These are phyloP conservation scores for Alligator mississippiensis DNA, from an alignment of 2,113 vertebrate genomes.

Conservation along the genomic window DNA sequence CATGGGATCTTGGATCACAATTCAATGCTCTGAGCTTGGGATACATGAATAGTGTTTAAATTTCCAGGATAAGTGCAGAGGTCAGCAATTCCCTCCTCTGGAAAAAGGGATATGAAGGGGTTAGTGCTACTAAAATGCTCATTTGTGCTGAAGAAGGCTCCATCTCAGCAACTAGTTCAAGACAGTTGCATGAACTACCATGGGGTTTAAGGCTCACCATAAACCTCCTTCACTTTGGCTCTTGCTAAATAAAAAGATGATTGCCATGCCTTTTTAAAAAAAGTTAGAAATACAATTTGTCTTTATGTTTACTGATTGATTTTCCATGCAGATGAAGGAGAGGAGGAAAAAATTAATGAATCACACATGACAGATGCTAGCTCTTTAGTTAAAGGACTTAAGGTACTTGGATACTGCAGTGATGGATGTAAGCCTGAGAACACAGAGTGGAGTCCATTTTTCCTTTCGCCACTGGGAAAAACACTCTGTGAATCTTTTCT, in stretches of 20 bases:
- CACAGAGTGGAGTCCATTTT: background rate
- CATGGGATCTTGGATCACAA: no score
- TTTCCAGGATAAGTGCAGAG: no score
- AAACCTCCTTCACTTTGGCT: background rate
- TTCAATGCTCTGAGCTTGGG: no score
- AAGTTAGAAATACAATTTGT: background rate
- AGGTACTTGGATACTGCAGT: background rate
- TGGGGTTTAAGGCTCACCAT: background rate
- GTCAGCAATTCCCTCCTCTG: no score
- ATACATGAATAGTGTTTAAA: no score
- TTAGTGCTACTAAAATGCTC: background rate
- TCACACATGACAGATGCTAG: background rate
- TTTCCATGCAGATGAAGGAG: background rate
- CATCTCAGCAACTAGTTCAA: background rate
- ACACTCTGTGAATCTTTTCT: accelerated
- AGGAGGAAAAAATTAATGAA: background rate
- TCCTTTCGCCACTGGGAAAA: background rate
- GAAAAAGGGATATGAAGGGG: no score
- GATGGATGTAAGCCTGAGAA: background rate
- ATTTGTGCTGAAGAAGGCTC: background rate
- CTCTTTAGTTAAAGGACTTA: background rate
- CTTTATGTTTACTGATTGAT: background rate
- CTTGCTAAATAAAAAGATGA: background rate
- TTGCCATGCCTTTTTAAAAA: background rate
- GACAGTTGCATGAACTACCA: background rate